Base-by-base conservation (phyloP, 2,797 vertebrate species). In the Nyctibius grandis region DNA sequence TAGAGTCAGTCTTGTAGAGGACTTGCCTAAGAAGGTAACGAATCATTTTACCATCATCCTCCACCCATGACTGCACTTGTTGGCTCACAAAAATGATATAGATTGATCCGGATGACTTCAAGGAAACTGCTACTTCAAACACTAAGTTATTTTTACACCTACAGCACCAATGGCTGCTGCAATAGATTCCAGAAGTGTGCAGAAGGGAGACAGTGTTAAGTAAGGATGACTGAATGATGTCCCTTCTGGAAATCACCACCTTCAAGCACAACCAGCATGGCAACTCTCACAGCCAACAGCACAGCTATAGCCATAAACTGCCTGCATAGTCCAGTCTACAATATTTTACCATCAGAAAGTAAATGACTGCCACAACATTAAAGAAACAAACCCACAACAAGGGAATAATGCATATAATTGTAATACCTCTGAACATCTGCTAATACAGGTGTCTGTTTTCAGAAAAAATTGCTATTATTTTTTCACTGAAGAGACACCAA, bases 141-240 rank as follows among this genome's bases (percentile, higher is more conserved):
- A 28, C 34, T 48, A 74, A 23, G 34, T 48, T 79, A 57, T 18
- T 82, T 76, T 61, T 57, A 89, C 11, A 65, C 25, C 15, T 57
- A 63, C 13, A 65, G 28, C 15, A 50, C 11, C 61, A 53, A 42
- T 12, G 33, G 29, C 42, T 67, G 53, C 59, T 85, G 25, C 33
- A 42, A 53, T 0, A 88, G 34, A 59, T 23, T 70, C 12, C 44
- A 42, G 25, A 85, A 73, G 31, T 0, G 1, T 4, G 29, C 34
- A 53, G 31, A 89, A 79, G 5, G 29, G 19, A 86, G 28, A 75
- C 23, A 29, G 45, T 1, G 1, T 31, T 40, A 59, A 17, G 2
- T 47, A 0, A 0, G 54, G 38, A 64, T 34, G 33, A 82, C 50
- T 50, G 11, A 72, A 59, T 7, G 4, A 73, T 1, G 2, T 42